Evolutionary conservation across 2,888 invertebrate genomes (phyloP), one percentile per base, ranked within the genome.

Genomic region (Mantis religiosa): DNA sequence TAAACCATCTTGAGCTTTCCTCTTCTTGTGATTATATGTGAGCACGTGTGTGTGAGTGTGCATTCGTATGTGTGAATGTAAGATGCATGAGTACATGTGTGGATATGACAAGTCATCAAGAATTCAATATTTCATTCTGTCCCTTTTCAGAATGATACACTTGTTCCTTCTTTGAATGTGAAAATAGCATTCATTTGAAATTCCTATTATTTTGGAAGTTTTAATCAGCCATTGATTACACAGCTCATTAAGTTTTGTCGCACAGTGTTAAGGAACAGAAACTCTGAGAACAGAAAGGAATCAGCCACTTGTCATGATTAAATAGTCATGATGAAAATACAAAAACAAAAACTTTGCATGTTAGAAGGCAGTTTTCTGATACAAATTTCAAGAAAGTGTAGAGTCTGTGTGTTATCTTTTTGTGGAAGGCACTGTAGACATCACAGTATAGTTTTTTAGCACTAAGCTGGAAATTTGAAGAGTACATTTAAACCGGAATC

Each of bases 201-300:
- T 86, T 89, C 88, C 88, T 89, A 54, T 87, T 89, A 83, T 89
- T 89, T 86, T 87, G 88, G 82, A 87, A 82, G 83, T 71, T 88
- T 30, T 81, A 28, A 88, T 71, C 84, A 83, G 30, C 81, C 54
- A 71, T 71, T 71, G 54, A 71, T 71, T 71, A 71, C 54, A 71
- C 54, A 71, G 20, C 54, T 71, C 20, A 71, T 6, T 1, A 71
- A 15, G 0, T 71, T 71, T 71, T 71, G 54, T 71, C 54, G 20
- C 20, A 20, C 54, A 20, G 54, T 71, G 20, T 71, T 54, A 54
- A 15, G 54, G 54, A 71, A 20, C 54, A 71, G 25, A 71, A 25
- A 71, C 54, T 71, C 25, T 25, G 8, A 71, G 15, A 71, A 71
- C 54, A 71, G 20, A 71, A 71, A 71, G 25, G 25, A 71, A 20